These are phyloP conservation scores for Acanthurus leucopareius DNA, from an alignment of 2,797 vertebrate genomes.

Conservation along the genomic window DNA sequence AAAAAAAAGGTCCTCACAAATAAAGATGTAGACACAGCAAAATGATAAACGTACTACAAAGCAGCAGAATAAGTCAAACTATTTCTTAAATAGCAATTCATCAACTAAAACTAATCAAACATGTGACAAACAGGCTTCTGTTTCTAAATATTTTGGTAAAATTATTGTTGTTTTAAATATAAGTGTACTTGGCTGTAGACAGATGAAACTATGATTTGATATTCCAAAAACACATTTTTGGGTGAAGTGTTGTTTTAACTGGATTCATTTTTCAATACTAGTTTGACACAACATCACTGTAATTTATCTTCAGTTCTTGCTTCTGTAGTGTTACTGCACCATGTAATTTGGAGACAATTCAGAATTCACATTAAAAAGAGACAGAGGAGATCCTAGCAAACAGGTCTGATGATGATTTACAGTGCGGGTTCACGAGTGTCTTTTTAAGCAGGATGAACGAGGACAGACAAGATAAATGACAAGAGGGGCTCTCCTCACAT, in stretches of 20 bases:
- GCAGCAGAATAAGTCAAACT: neutral
- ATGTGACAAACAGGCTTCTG: neutral
- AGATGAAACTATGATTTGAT: neutral
- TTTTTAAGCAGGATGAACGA: slow-evolving; percentile 54
- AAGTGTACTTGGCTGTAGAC: no score
- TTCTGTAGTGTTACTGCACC: slow-evolving; percentile 1
- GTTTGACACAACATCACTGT: slow-evolving; percentile 10
- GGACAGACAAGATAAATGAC: slow-evolving; percentile 69
- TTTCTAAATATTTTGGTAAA: neutral
- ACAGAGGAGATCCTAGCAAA: slow-evolving; percentile 13
- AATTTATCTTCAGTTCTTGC: slow-evolving; percentile 2
- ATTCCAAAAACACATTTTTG: neutral
- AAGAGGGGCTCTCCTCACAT: slow-evolving; percentile 67
- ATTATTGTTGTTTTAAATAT: neutral
- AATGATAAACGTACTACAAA: neutral
- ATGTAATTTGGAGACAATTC: slow-evolving; percentile 31
- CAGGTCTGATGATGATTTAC: slow-evolving; percentile 48
- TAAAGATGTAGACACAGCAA: neutral
- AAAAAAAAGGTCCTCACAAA: neutral
- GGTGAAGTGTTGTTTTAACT: neutral
- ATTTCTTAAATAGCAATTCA: no score
- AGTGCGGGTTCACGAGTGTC: slow-evolving; percentile 44
- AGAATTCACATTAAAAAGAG: slow-evolving; percentile 25
- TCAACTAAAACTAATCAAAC: neutral
- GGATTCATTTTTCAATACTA: slow-evolving; percentile 7